These are phyloP conservation scores for Chitala chitala DNA, from an alignment of 2,113 vertebrate genomes.

Conservation along the genomic window DNA sequence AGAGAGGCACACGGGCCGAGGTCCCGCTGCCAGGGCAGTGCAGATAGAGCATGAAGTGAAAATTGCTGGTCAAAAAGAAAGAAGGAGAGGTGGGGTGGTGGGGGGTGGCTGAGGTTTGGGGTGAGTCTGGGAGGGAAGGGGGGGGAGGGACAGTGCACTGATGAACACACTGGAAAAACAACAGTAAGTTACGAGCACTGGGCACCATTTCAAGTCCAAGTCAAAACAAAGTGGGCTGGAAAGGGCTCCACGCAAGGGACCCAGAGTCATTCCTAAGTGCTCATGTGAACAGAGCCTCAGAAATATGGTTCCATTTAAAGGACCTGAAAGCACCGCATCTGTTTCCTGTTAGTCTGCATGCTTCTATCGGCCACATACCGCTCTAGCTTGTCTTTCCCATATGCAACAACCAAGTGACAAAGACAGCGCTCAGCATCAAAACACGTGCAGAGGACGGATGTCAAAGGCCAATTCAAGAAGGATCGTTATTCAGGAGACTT, in stretches of 20 bases:
- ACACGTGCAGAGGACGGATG: not conserved
- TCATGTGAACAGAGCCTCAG: not conserved
- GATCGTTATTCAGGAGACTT: not conserved
- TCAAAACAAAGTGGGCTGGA: conserved; percentile 15
- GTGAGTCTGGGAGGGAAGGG: not conserved
- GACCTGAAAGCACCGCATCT: not conserved
- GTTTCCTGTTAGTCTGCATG: conserved; percentile 3
- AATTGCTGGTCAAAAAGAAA: not conserved
- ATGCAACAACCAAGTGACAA: not conserved
- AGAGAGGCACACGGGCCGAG: too few species aligned
- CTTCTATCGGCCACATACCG: not conserved
- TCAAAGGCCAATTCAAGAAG: not conserved
- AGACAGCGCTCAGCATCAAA: not conserved
- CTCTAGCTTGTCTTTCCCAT: not conserved
- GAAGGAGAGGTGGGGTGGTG: too few species aligned
- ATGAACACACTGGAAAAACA: conserved; percentile 1
- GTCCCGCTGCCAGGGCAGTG: too few species aligned
- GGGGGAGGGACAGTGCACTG: not conserved
- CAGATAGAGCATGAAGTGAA: too few species aligned
- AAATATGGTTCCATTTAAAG: conserved; percentile 19
- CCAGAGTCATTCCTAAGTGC: not conserved
- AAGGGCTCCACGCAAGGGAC: not conserved
- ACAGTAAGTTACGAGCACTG: conserved; percentile 6
- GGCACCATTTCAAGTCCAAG: not conserved
- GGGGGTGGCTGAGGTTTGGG: not conserved